Base-by-base conservation (phyloP, 1,140 invertebrate species). In the Coelopa frigida region DNA sequence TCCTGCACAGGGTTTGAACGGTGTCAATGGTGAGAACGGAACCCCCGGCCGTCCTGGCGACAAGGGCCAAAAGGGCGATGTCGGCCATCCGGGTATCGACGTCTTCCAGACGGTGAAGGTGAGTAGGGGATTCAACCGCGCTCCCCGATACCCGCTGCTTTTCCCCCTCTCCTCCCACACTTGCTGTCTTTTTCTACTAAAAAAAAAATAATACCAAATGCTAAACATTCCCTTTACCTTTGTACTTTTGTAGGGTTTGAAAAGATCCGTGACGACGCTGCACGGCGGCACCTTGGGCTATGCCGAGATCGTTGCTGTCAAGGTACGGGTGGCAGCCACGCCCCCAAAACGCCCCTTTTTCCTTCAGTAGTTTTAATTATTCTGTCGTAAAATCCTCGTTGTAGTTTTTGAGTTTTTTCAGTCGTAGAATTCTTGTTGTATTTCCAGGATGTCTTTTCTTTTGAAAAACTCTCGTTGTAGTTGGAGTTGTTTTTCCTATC, bases 261-360 rank as follows among this genome's bases (percentile, higher is more conserved):
- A 94, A 78, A 79, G 90, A 73, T 93, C 89, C 55, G 89, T 94
- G 75, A 92, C 89, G 57, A 88, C 86, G 54, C 77, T 89, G 58
- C 78, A 85, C 65, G 86, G 87, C 62, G 87, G 87, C 57, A 86
- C 85, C 50, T 77, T 90, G 65, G 87, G 87, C 64, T 89, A 87
- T 73, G 89, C 90, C 53, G 89, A 94, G 81, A 91, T 94, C 75
- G 89, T 94, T 73, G 89, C 89, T 68, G 86, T 94, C 56, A 94
- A 94, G 90, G 90, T 94, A 77, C 56, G 57, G 52, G 49, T 43
- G n/a, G n/a, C n/a, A n/a, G n/a, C n/a, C n/a, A n/a, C n/a, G n/a
- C n/a, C n/a, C 6, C 21, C 35, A 23, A 41, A 41, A 40, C 11
- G 14, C 20, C 35, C 11, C 7, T 37, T 15, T n/a, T 31, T 31